Percentiles rank a stretch among this genome's conserved stretches.
These are phyloP conservation scores for Oreonectes daqikongensis DNA, from an alignment of 2,797 vertebrate species.

Conservation along the genomic window DNA sequence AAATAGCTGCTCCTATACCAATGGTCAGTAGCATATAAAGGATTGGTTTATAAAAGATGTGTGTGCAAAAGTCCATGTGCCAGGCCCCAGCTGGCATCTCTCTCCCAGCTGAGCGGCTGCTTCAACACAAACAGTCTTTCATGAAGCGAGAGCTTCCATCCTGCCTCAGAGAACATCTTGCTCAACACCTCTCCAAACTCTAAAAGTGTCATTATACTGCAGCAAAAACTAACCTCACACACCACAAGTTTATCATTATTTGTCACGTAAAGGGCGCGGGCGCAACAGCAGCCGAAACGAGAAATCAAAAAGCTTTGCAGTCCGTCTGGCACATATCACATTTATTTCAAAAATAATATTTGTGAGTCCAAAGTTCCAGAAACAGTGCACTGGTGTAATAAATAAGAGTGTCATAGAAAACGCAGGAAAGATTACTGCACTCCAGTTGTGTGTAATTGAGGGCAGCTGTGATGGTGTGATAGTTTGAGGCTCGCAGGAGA, in stretches of 20 bases:
- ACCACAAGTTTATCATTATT: not conserved
- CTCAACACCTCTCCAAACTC: conserved; percentile 24
- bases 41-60: not conserved
- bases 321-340: not conserved
- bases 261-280: not conserved
- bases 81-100: conserved; percentile 39
- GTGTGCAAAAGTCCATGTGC: conserved; percentile 15
- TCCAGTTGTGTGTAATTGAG: conserved; percentile 51
- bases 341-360: not conserved
- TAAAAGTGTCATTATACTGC: conserved; percentile 9
- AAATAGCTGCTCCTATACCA: not conserved
- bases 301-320: not conserved
- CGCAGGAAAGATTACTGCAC: conserved; percentile 15
- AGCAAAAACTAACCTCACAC: not conserved
- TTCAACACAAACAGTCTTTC: conserved; percentile 42
- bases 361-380: not conserved
- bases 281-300: not conserved
- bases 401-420: not conserved
- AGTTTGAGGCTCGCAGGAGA: conserved; percentile 49
- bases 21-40: not conserved
- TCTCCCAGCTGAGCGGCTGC: conserved; percentile 23
- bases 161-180: conserved; percentile 24
- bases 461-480: conserved; percentile 51
- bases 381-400: conserved; percentile 13
- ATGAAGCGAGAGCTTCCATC: conserved; percentile 41